Conservation (phyloP, 2,113 vertebrate species). For the Misgurnus mizolepis region DNA sequence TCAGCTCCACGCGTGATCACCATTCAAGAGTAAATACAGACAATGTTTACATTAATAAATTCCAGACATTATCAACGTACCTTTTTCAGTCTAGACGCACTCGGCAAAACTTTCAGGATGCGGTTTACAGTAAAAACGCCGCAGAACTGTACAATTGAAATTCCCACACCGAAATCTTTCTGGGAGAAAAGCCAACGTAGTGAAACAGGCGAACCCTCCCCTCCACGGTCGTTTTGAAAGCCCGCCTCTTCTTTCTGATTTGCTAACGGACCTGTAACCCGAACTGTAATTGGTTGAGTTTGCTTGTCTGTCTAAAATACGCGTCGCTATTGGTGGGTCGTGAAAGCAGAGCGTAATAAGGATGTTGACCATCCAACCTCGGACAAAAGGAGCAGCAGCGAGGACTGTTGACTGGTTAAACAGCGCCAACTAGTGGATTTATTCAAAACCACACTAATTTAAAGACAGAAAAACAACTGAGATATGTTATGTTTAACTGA, state of each 20-base stretch:
- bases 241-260: slow-evolving; percentile 41
- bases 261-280: slow-evolving; percentile 1
- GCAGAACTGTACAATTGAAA: slow-evolving; percentile 41
- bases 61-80: not conserved
- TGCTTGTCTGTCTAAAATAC: slow-evolving; percentile 18
- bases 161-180: slow-evolving; percentile 57
- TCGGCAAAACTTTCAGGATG: not conserved
- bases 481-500: too few relatives aligned
- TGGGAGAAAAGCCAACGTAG: slow-evolving; percentile 55
- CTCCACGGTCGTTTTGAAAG: not conserved
- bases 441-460: not conserved
- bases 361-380: slow-evolving; percentile 21
- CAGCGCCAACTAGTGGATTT: slow-evolving; percentile 48
- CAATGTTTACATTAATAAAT: not conserved
- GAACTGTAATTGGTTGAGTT: slow-evolving; percentile 18
- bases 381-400: slow-evolving; percentile 2
- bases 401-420: slow-evolving; percentile 37
- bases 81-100: slow-evolving; percentile 18
- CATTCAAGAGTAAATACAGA: not conserved
- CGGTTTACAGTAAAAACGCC: not conserved
- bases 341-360: not conserved
- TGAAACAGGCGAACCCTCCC: slow-evolving; percentile 31
- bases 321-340: slow-evolving; percentile 40
- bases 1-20: slow-evolving; percentile 1
- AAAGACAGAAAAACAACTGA: not conserved